Evolutionary conservation across 2,113 vertebrate species (phyloP), one percentile per base, ranked within the genome.

Genomic region (Ageneiosus marmoratus): DNA sequence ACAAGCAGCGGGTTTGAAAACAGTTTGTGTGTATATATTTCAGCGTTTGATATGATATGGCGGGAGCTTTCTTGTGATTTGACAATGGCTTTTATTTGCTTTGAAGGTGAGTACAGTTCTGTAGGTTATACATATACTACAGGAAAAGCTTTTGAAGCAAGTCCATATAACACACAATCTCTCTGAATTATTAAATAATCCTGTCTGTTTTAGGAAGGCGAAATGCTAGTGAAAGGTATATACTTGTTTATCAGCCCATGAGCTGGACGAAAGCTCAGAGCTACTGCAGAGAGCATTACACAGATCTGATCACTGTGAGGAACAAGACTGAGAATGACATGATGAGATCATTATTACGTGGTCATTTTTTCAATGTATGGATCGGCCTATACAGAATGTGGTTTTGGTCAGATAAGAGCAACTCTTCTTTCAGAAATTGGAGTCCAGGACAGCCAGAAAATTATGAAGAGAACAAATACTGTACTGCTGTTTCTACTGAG

Each of bases 341-440:
- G 8, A 55, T 70, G 8, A 10, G 16, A 65, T 32, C 58, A 50
- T 63, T 79, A 79, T 50, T 79, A 7, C 4, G 5, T 62, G 3
- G 10, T 76, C 24, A 56, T 58, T 13, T 13, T 37, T 6, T 27
- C 44, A 0, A 5, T 2, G 20, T 41, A 32, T 85, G 84, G 84
- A 82, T 85, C 12, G 84, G 84, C 27, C 55, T 86, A 46, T 83
- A 83, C 81, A 83, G 22, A 75, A 56, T 10, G 15, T 72, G 41
- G 46, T 72, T 32, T 50, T 85, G 84, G 84, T 82, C 84, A 29
- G 81, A 83, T 80, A 41, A 80, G 58, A 83, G 81, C 51, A 79
- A 69, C 69, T 85, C 80, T 27, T 60, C 63, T 51, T 85, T 85
- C 5, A 78, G 3, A 48, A 27, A 85, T 53, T 85, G 84, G 84